Percentiles rank a stretch among this genome's conserved stretches.
These are phyloP conservation scores for Dicaeum eximium DNA, from an alignment of 2,113 vertebrate species.

Conservation along the genomic window DNA sequence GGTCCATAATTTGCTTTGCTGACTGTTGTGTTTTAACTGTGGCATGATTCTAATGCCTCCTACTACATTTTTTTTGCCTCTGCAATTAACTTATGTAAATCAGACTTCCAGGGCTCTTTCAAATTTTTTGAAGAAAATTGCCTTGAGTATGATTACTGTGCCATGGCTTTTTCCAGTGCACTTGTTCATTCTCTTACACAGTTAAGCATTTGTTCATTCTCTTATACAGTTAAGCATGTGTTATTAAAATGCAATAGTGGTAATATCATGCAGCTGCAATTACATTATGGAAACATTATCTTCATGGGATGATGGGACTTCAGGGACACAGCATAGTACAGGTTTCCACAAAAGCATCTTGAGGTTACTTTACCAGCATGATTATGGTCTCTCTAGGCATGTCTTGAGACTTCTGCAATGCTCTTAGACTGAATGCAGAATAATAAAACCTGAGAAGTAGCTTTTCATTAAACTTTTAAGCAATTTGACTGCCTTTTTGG, in stretches of 20 bases:
- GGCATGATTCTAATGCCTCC: not conserved
- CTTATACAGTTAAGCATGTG: not conserved
- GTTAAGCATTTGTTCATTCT: not conserved
- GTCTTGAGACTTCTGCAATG: not conserved
- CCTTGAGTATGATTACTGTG: not conserved
- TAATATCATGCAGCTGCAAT: not conserved
- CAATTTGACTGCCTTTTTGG: not conserved
- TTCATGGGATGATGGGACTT: not conserved
- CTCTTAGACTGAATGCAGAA: not conserved
- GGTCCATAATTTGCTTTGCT: not conserved
- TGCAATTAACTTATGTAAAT: slow-evolving; percentile 3
- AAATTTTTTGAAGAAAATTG: not conserved
- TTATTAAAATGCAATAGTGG: not conserved
- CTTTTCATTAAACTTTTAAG: not conserved
- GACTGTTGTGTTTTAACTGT: not conserved
- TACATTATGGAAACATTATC: slow-evolving; percentile 20
- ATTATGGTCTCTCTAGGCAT: not conserved
- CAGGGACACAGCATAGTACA: not conserved
- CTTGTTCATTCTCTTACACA: not conserved
- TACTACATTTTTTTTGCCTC: not conserved
- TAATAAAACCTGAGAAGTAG: not conserved
- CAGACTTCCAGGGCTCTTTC: not conserved
- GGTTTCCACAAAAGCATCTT: not conserved
- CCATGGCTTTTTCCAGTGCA: not conserved
- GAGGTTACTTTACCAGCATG: not conserved